A percentile compares a stretch with the other conserved stretches of the same genome.
Conservation (phyloP, 2,113 vertebrate species). For the Uropsilus gracilis region DNA sequence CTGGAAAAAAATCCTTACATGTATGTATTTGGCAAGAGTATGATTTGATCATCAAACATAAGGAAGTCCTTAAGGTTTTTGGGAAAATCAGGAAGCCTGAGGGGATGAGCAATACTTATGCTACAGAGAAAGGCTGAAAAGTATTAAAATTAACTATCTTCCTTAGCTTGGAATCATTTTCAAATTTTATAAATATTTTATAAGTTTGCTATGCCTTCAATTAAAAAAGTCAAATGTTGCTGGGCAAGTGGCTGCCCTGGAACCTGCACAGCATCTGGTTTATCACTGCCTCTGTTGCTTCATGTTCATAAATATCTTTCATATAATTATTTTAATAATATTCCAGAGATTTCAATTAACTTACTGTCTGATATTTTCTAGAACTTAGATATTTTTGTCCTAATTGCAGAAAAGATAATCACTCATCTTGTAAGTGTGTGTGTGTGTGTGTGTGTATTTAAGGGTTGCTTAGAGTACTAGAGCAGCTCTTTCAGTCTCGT, state of each 20-base stretch:
- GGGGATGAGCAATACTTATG: background rate
- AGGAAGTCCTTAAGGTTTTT: background rate
- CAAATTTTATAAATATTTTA: background rate
- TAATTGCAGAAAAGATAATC: slow-evolving; percentile 25
- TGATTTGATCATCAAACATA: background rate
- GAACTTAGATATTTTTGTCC: background rate
- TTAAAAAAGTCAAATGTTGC: background rate
- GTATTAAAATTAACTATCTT: background rate
- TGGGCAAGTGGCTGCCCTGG: background rate
- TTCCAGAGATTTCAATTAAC: background rate
- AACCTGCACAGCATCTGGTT: background rate
- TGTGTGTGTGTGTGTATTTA: background rate
- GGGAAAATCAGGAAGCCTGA: background rate
- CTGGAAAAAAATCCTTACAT: background rate
- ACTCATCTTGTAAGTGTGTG: background rate
- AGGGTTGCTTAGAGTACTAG: background rate
- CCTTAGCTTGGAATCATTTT: background rate
- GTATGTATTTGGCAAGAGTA: background rate
- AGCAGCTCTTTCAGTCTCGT: background rate
- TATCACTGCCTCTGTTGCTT: background rate
- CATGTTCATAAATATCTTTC: background rate
- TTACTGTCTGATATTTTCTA: background rate
- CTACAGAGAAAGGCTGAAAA: background rate
- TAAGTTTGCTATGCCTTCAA: background rate
- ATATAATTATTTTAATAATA: background rate